phyloP scores from a whole-genome alignment of 2,113 vertebrate genomes.

The Oryzias celebensis region DNA sequence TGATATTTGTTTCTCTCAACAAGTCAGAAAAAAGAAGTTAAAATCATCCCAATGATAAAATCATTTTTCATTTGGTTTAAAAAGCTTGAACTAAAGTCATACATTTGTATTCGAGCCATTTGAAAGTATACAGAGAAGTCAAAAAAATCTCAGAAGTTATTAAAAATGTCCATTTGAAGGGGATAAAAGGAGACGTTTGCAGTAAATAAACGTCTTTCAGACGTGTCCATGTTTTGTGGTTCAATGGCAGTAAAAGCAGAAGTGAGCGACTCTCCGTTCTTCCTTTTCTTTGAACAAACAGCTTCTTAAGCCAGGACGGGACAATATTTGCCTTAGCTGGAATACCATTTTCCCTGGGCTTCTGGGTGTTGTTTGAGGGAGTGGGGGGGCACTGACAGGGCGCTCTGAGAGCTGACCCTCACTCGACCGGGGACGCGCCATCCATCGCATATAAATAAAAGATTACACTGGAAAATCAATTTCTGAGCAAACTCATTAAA shows the following conservation, averaged over 20 bases:
- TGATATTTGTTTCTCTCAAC: too few species aligned
- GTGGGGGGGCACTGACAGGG: conserved; percentile 83
- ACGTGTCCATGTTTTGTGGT: conserved; percentile 7
- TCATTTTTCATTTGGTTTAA: too few species aligned
- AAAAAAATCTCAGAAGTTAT: too few species aligned
- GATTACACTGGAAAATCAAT: conserved; percentile 96
- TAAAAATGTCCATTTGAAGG: too few species aligned
- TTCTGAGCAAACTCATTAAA: conserved; percentile 93
- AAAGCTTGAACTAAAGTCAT: too few species aligned
- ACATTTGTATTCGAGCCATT: too few species aligned
- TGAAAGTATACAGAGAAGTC: too few species aligned
- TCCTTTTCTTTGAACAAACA: conserved; percentile 78
- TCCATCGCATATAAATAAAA: conserved; percentile 94
- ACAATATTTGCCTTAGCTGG: conserved; percentile 96
- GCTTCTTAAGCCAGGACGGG: conserved; percentile 86
- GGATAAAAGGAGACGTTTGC: too few species aligned
- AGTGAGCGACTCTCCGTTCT: conserved; percentile 77
- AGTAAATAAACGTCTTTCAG: too few species aligned
- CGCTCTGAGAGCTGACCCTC: conserved; percentile 87
- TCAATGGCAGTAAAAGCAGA: conserved; percentile 37
- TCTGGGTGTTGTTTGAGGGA: conserved; percentile 88
- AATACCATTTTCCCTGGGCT: conserved; percentile 95
- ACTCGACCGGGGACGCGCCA: conserved; percentile 76
- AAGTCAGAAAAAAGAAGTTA: too few species aligned
- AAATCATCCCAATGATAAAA: too few species aligned